These are phyloP conservation scores for Aeoliscus strigatus DNA, from an alignment of 2,797 vertebrate species.

Conservation along the genomic window DNA sequence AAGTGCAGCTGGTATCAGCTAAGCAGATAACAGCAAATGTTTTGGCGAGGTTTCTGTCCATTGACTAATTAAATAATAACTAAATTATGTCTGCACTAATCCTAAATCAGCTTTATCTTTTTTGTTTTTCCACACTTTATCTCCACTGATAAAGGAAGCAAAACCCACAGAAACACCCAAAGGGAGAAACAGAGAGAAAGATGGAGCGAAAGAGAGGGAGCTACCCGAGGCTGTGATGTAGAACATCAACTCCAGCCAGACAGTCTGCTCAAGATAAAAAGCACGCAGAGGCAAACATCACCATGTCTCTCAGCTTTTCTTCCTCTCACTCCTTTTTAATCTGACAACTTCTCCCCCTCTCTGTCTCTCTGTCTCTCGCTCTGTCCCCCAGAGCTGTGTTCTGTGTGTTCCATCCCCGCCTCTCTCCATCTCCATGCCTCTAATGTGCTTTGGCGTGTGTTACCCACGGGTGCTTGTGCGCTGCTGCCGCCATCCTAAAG, in stretches of 20 bases:
- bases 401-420: conserved; percentile 49
- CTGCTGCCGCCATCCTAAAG: conserved; percentile 54
- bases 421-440: conserved; percentile 53
- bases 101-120: conserved; percentile 8
- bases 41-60: too few relatives aligned
- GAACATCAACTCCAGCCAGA: conserved; percentile 55
- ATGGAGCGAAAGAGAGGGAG: conserved; percentile 27
- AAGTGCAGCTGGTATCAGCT: not conserved
- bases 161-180: conserved; percentile 18
- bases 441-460: conserved; percentile 69
- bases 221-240: conserved; percentile 59
- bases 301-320: conserved; percentile 52
- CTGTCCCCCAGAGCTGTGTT: conserved; percentile 59
- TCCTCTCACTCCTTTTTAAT: conserved; percentile 53
- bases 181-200: conserved; percentile 20
- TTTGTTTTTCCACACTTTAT: conserved; percentile 5
- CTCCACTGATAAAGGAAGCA: conserved; percentile 12
- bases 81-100: conserved; percentile 12
- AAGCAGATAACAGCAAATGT: conserved; percentile 2
- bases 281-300: conserved; percentile 44
- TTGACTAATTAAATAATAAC: not conserved
- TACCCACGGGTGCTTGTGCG: conserved; percentile 60
- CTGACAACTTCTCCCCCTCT: conserved; percentile 42
- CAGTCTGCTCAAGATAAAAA: conserved; percentile 44
- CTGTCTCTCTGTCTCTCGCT: conserved; percentile 30